Percentiles rank a stretch among this genome's conserved stretches.
Conservation (phyloP, 2,888 invertebrate species). For the Caenorhabditis sp. region DNA sequence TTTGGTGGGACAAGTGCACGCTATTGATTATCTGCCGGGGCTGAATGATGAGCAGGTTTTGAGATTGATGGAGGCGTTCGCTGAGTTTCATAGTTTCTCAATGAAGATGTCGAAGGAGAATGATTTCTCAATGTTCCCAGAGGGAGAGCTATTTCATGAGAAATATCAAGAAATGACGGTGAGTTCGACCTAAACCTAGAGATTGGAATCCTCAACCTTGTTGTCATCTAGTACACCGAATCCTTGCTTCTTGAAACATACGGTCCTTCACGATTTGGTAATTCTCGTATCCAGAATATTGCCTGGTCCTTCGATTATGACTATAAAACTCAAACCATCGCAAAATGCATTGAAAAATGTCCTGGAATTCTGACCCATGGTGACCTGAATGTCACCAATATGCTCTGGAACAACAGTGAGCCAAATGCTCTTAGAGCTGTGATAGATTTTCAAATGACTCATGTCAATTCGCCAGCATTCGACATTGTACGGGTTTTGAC, state of each 20-base stretch:
- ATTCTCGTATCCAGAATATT: conserved; percentile 18
- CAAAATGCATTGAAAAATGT: conserved; percentile 7
- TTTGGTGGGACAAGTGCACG: conserved; percentile 9
- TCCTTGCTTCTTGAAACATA: neutral
- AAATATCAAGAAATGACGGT: neutral
- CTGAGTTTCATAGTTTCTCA: neutral
- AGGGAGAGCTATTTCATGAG: neutral
- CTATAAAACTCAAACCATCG: conserved; percentile 5
- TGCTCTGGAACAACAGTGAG: conserved; percentile 18
- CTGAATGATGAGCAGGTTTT: conserved; percentile 16
- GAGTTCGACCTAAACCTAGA: neutral
- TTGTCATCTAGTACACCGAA: conserved; percentile 14
- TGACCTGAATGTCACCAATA: conserved; percentile 26
- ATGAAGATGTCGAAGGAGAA: neutral
- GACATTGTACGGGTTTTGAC: conserved; percentile 26
- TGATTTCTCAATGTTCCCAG: neutral
- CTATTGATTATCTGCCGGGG: conserved; percentile 27
- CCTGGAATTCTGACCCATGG: conserved; percentile 20
- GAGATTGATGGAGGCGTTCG: neutral
- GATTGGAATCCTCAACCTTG: neutral
- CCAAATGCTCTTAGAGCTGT: conserved; percentile 13
- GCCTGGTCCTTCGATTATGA: conserved; percentile 27
- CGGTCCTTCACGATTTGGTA: conserved; percentile 12
- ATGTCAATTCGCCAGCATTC: conserved; percentile 16
- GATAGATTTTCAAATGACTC: conserved; percentile 23